phyloP scores from a whole-genome alignment of 2,797 vertebrate genomes.

The Lateolabrax maculatus region DNA sequence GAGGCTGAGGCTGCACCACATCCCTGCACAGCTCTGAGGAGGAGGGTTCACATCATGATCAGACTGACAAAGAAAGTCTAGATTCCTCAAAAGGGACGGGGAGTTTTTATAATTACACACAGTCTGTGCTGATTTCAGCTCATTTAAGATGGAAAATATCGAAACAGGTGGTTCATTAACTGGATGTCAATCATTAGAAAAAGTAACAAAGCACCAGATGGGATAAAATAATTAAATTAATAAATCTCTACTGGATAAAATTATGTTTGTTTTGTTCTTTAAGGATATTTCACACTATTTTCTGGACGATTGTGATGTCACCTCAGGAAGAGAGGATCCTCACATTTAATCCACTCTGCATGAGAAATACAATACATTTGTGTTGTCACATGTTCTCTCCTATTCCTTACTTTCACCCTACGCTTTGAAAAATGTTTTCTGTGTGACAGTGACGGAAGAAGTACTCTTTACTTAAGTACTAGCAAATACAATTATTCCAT shows the following conservation, averaged over 20 bases:
- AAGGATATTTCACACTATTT: neutral
- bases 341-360: neutral
- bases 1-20: constrained; percentile 16
- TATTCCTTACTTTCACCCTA: too few relatives aligned
- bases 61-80: neutral
- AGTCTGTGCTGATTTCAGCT: neutral
- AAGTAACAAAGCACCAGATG: neutral
- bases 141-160: neutral
- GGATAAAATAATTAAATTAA: neutral
- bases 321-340: neutral
- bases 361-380: too few relatives aligned
- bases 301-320: neutral
- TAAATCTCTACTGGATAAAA: too few relatives aligned
- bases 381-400: too few relatives aligned
- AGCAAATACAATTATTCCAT: too few relatives aligned
- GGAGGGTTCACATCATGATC: neutral
- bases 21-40: constrained; percentile 32
- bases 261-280: neutral
- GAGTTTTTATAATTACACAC: neutral
- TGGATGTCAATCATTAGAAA: neutral
- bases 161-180: neutral
- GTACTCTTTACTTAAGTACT: too few relatives aligned
- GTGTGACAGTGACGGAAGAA: too few relatives aligned
- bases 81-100: neutral
- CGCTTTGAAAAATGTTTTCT: too few relatives aligned